These are phyloP conservation scores for Lichenostomus cassidix DNA, from an alignment of 2,113 vertebrate species.

Conservation along the genomic window DNA sequence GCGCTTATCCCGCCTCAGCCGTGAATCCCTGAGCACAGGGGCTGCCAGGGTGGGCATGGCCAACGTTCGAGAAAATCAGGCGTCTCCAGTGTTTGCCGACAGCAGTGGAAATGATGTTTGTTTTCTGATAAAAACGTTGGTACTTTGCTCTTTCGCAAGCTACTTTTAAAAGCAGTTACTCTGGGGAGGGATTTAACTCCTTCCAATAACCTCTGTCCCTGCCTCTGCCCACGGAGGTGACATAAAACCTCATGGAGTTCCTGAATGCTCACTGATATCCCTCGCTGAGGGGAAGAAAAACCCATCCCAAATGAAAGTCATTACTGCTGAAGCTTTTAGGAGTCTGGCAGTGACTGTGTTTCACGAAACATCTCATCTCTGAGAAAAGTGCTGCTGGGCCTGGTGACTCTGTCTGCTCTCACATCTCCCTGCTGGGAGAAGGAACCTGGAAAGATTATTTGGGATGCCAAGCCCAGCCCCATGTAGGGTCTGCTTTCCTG, in stretches of 20 bases:
- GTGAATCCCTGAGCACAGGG: neutral
- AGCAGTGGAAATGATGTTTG: neutral
- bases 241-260: neutral
- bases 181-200: slow-evolving; percentile 20
- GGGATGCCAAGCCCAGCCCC: neutral
- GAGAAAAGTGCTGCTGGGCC: neutral
- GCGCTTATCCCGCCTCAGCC: neutral
- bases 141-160: slow-evolving; percentile 40
- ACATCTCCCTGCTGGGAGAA: accelerated
- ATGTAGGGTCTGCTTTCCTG: accelerated
- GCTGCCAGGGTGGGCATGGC: neutral
- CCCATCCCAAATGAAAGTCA: neutral
- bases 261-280: neutral
- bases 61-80: neutral
- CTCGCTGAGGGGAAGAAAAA: neutral
- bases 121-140: slow-evolving; percentile 44
- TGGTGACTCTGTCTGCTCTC: neutral
- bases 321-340: neutral
- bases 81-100: neutral
- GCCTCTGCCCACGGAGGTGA: neutral
- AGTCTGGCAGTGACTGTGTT: neutral
- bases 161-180: neutral
- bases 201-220: neutral
- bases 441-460: neutral
- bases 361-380: neutral